phyloP scores from a whole-genome alignment of 2,888 invertebrate species.

The Nomada ruficornis region DNA sequence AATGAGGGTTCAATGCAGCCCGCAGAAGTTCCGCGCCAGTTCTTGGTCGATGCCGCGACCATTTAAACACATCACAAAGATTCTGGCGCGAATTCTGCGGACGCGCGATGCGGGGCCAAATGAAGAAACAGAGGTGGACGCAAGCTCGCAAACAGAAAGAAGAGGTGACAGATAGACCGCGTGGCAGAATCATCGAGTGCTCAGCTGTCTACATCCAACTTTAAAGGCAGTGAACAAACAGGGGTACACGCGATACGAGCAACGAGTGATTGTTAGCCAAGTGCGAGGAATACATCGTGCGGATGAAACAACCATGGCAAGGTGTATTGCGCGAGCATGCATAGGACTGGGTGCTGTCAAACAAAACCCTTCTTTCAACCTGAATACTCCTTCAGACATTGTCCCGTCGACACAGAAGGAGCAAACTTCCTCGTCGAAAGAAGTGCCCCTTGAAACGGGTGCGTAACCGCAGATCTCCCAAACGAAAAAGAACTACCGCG shows the following conservation, averaged over 20 bases:
- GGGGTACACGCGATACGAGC: conserved; percentile 34
- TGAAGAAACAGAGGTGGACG: background rate
- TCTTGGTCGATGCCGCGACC: background rate
- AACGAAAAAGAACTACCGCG: background rate
- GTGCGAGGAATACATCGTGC: conserved; percentile 47
- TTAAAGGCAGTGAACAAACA: conserved; percentile 45
- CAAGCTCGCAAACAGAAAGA: conserved; percentile 3
- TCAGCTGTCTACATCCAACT: conserved; percentile 14
- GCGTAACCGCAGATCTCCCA: background rate
- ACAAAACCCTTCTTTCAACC: conserved; percentile 27
- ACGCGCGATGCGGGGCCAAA: conserved; percentile 25
- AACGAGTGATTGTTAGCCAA: conserved; percentile 41
- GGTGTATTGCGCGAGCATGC: conserved; percentile 13
- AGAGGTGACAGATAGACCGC: background rate
- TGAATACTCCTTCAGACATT: background rate
- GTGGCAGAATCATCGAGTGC: background rate
- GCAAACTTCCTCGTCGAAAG: conserved; percentile 12
- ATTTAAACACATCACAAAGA: conserved; percentile 18
- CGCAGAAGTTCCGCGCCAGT: conserved; percentile 40
- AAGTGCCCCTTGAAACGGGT: background rate
- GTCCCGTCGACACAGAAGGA: too few relatives aligned
- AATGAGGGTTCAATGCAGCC: conserved; percentile 17
- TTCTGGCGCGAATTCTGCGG: conserved; percentile 66
- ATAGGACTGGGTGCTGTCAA: conserved; percentile 25
- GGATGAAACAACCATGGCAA: conserved; percentile 39